Conservation (phyloP, 1,140 invertebrate genomes). For the Diprion similis region DNA sequence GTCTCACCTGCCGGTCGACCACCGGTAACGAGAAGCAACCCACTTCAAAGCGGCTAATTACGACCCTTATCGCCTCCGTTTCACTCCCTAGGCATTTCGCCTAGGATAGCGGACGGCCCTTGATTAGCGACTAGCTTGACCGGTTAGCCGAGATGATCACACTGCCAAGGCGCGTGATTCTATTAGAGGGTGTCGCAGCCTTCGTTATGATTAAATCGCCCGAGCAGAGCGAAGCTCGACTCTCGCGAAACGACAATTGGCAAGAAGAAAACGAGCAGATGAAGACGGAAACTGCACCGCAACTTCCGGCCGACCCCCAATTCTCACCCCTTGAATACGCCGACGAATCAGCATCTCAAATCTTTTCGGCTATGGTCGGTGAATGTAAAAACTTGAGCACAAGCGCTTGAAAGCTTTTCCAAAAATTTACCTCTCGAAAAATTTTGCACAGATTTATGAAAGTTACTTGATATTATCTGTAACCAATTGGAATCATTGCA, state of each 20-base stretch:
- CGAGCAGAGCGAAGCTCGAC: background rate
- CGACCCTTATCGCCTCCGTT: conserved; percentile 1
- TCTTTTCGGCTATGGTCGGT: background rate
- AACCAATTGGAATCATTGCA: too few relatives aligned
- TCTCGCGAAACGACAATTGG: background rate
- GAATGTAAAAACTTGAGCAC: background rate
- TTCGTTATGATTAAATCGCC: background rate
- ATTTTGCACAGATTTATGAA: too few relatives aligned
- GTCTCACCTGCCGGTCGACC: background rate
- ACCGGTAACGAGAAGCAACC: background rate
- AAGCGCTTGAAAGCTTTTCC: too few relatives aligned
- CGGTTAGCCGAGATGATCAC: conserved; percentile 7
- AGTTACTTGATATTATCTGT: too few relatives aligned
- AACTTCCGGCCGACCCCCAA: background rate
- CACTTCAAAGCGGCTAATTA: conserved; percentile 7
- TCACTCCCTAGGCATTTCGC: background rate
- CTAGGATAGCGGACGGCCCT: background rate
- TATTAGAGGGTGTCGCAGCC: background rate
- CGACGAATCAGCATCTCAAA: conserved; percentile 5
- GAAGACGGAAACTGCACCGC: too few relatives aligned
- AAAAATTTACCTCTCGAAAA: too few relatives aligned
- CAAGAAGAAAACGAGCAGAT: background rate
- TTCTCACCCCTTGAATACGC: background rate
- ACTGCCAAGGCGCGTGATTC: background rate
- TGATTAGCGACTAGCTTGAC: conserved; percentile 2